These are phyloP conservation scores for Lomographa bimaculata DNA, from an alignment of 2,888 invertebrate genomes.

Conservation along the genomic window DNA sequence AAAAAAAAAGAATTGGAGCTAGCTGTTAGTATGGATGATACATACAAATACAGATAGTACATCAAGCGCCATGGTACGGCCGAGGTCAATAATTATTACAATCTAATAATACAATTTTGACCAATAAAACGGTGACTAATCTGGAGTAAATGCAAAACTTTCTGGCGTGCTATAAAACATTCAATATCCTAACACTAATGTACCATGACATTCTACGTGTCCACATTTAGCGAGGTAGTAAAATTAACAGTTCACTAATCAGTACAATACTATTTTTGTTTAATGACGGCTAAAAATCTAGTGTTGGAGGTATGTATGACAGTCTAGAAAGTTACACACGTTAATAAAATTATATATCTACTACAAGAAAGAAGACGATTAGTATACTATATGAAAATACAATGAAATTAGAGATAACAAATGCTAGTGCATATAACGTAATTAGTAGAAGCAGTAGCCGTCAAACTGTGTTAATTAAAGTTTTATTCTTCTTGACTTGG, in stretches of 20 bases:
- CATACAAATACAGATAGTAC: conserved; percentile 22
- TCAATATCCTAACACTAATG: conserved; percentile 52
- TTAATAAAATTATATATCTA: not conserved
- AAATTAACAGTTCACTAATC: conserved; percentile 51
- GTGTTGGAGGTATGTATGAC: conserved; percentile 9
- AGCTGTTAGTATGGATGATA: conserved; percentile 21
- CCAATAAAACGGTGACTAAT: conserved; percentile 56
- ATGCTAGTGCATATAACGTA: too few relatives aligned
- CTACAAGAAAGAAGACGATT: too few relatives aligned
- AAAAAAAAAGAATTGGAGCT: conserved; percentile 6
- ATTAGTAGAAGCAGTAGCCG: too few relatives aligned
- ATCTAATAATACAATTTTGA: conserved; percentile 36
- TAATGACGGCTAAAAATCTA: conserved; percentile 39
- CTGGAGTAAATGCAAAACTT: conserved; percentile 58
- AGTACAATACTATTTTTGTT: conserved; percentile 57
- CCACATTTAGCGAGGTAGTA: conserved; percentile 41
- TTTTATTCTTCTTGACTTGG: too few relatives aligned
- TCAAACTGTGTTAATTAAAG: too few relatives aligned
- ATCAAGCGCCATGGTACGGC: conserved; percentile 30
- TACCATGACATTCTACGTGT: conserved; percentile 45
- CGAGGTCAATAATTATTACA: conserved; percentile 36
- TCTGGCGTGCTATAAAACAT: conserved; percentile 64
- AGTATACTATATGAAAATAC: too few relatives aligned
- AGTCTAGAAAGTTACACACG: not conserved
- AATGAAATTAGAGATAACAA: too few relatives aligned